Evolutionary conservation across 2,888 invertebrate species (phyloP).

Genomic region (Teinopalpus imperialis): DNA sequence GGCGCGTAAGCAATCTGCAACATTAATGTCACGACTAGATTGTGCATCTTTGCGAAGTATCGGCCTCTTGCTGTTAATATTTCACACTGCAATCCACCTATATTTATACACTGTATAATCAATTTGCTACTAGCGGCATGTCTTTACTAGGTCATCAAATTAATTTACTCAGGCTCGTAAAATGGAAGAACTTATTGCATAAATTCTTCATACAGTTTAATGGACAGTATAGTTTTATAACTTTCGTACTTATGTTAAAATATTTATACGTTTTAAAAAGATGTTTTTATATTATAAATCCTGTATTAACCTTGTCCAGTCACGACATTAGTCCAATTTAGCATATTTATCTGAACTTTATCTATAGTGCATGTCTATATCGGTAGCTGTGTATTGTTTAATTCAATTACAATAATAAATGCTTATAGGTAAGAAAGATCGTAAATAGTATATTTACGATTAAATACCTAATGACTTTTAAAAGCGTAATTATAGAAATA

Average conservation of each 20-base stretch:
- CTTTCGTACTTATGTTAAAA: neutral
- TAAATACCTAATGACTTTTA: too few relatives aligned
- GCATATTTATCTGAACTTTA: constrained; percentile 16
- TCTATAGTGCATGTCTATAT: constrained; percentile 32
- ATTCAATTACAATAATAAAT: too few relatives aligned
- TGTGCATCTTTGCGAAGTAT: constrained; percentile 64
- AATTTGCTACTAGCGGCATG: constrained; percentile 14
- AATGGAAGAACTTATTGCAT: constrained; percentile 19
- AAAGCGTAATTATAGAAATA: too few relatives aligned
- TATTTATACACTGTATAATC: constrained; percentile 16
- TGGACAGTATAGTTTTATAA: constrained; percentile 1
- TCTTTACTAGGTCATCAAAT: constrained; percentile 21
- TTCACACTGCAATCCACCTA: constrained; percentile 40
- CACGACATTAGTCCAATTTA: constrained; percentile 18
- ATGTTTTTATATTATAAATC: constrained; percentile 11
- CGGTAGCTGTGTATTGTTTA: constrained; percentile 50
- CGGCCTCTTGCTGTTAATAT: constrained; percentile 43
- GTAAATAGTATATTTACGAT: too few relatives aligned
- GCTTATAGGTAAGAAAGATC: too few relatives aligned
- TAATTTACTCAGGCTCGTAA: constrained; percentile 20
- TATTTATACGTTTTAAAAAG: constrained; percentile 1
- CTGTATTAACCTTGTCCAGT: constrained; percentile 20
- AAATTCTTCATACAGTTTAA: constrained; percentile 14
- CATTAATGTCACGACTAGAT: constrained; percentile 68
- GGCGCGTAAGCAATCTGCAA: constrained; percentile 51